These are phyloP conservation scores for Rhinopomastus cyanomelas DNA, from an alignment of 2,113 vertebrate genomes.

Conservation along the genomic window DNA sequence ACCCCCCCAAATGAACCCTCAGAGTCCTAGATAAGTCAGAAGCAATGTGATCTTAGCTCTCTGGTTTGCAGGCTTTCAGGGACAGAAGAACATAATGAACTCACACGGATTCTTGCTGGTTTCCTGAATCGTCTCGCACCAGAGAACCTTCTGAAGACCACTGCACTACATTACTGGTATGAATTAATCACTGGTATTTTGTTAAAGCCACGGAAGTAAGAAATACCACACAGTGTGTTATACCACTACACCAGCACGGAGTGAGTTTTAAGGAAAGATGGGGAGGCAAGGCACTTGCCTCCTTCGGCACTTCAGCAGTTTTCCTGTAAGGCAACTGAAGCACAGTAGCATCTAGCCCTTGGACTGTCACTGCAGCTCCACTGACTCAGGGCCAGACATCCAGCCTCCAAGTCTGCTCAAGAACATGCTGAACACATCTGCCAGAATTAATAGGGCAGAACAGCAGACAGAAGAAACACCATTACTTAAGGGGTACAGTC, in stretches of 20 bases:
- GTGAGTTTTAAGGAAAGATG: background rate
- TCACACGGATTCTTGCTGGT: background rate
- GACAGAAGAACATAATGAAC: background rate
- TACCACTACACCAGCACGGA: background rate
- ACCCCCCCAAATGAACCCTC: background rate
- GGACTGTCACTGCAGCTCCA: background rate
- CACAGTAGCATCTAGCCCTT: background rate
- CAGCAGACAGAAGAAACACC: background rate
- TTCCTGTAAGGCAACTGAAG: background rate
- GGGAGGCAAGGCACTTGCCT: background rate
- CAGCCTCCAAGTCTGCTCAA: background rate
- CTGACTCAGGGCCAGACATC: background rate
- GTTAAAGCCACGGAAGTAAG: background rate
- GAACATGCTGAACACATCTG: accelerated
- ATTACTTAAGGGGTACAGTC: background rate
- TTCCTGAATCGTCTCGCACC: background rate
- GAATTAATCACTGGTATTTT: background rate
- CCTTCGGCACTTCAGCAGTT: background rate
- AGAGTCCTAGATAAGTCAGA: background rate
- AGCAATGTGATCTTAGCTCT: background rate
- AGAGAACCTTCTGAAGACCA: background rate
- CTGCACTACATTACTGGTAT: background rate
- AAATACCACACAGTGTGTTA: background rate
- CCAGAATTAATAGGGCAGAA: background rate
- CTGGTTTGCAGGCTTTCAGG: background rate